Percentiles rank a stretch among this genome's conserved stretches.
phyloP scores from a whole-genome alignment of 1,140 invertebrate species.

The Steinernema khuongi region DNA sequence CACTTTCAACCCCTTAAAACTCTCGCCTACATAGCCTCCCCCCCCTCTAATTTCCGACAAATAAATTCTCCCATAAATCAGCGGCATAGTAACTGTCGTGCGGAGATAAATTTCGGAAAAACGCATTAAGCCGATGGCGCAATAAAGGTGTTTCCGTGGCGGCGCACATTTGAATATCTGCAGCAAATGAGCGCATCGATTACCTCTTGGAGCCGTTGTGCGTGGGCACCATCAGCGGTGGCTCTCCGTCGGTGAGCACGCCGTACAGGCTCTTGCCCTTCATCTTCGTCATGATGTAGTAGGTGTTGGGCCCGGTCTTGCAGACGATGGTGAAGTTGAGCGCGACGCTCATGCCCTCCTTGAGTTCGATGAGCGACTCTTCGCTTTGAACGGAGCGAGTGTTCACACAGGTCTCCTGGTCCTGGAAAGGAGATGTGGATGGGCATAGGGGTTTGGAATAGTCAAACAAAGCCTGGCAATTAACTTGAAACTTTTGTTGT shows the following conservation, averaged over 20 bases:
- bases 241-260: background rate
- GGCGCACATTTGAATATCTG: background rate
- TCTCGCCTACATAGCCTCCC: too few species aligned
- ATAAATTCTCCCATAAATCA: background rate
- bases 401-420: conserved; percentile 8
- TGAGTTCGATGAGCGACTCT: background rate
- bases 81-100: background rate
- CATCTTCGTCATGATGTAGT: conserved; percentile 8
- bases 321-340: conserved; percentile 1
- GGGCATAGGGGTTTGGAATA: background rate
- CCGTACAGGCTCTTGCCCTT: conserved; percentile 5
- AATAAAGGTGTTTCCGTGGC: background rate
- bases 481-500: too few species aligned
- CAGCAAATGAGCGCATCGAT: background rate
- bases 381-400: background rate
- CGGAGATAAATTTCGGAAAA: background rate
- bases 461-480: too few species aligned
- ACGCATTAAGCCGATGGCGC: background rate
- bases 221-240: background rate
- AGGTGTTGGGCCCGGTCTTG: background rate
- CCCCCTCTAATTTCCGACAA: too few species aligned
- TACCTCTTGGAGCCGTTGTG: conserved; percentile 11
- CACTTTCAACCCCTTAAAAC: too few species aligned
- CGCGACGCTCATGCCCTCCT: conserved; percentile 3
- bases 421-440: background rate